phyloP scores from a whole-genome alignment of 2,797 vertebrate genomes.

The Agapornis canus region DNA sequence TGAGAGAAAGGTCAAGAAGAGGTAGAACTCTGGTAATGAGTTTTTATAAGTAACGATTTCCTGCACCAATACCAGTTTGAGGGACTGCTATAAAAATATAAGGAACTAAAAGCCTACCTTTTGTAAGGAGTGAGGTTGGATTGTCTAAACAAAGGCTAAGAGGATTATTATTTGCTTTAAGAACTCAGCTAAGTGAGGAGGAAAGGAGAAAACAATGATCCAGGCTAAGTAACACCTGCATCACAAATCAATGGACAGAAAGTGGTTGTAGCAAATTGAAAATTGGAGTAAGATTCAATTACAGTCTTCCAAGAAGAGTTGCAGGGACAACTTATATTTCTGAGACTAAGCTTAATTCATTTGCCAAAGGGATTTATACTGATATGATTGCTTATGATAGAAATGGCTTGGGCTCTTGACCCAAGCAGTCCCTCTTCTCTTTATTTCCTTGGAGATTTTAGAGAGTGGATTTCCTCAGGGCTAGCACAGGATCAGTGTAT shows the following conservation, averaged over 20 bases:
- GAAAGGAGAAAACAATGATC: not conserved
- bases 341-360: not conserved
- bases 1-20: not conserved
- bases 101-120: not conserved
- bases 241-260: not conserved
- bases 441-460: not conserved
- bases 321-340: not conserved
- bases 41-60: not conserved
- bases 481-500: not conserved
- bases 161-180: not conserved
- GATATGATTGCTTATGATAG: slow-evolving; percentile 1
- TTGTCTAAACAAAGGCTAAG: not conserved
- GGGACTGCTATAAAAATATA: not conserved
- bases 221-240: not conserved
- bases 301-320: not conserved
- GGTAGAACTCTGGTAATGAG: not conserved
- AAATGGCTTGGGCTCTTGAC: not conserved
- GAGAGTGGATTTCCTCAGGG: slow-evolving; percentile 32
- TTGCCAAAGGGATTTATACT: not conserved
- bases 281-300: not conserved
- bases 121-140: not conserved
- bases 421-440: not conserved
- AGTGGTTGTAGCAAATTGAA: not conserved
- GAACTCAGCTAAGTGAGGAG: not conserved
- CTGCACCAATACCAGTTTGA: not conserved